Conservation (phyloP, 92 coral and sea anemone species). For the Virgularia gustaviana region DNA sequence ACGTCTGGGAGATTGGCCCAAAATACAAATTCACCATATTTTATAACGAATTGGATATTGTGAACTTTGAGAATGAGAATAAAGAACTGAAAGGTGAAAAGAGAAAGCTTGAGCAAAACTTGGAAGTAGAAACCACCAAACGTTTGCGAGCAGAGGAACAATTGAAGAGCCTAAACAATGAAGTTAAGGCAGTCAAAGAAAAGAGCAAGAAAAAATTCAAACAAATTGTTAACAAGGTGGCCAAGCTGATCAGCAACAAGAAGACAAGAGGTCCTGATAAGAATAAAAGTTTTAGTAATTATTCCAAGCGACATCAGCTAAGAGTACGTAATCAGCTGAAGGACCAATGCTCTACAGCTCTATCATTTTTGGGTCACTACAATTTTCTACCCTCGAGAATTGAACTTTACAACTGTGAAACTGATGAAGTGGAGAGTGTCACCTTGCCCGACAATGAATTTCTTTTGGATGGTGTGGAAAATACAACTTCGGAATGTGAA, state of each 20-base stretch:
- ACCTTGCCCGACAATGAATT: constrained; percentile 20
- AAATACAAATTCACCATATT: constrained; percentile 29
- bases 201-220: constrained; percentile 3
- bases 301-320: constrained; percentile 34
- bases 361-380: constrained; percentile 52
- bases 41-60: constrained; percentile 26
- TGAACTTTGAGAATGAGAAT: neutral
- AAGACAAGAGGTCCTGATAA: constrained; percentile 20
- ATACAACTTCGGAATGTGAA: constrained; percentile 35
- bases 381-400: constrained; percentile 53
- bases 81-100: neutral
- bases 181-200: neutral
- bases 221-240: constrained; percentile 28
- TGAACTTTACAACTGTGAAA: constrained; percentile 50
- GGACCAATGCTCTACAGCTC: constrained; percentile 47
- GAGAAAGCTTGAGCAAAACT: constrained; percentile 1
- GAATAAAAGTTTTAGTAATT: constrained; percentile 23
- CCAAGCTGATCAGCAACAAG: constrained; percentile 31
- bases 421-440: constrained; percentile 32
- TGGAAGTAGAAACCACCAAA: neutral
- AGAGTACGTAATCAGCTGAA: constrained; percentile 36
- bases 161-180: too few relatives aligned
- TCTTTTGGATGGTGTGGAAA: constrained; percentile 24
- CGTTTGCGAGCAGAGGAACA: neutral
- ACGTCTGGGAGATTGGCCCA: constrained; percentile 1